Conservation (phyloP, 2,113 vertebrate genomes). For the Sardina pilchardus region DNA sequence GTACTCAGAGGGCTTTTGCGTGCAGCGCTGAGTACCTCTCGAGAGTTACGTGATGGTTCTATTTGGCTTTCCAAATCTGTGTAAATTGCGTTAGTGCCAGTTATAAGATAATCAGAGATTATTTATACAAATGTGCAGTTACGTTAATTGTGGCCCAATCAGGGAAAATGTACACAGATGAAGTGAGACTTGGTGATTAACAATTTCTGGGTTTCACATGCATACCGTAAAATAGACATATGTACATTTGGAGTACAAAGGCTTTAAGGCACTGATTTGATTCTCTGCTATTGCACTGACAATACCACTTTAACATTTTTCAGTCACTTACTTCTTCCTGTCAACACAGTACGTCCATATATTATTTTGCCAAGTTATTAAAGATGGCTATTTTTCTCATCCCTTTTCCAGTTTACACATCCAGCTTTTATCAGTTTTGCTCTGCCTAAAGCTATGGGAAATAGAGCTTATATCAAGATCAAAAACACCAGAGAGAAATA, state of each 20-base stretch:
- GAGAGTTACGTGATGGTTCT: background rate
- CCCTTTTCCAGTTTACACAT: background rate
- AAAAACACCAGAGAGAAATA: background rate
- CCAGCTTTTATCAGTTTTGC: background rate
- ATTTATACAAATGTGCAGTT: slow-evolving; percentile 16
- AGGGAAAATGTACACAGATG: background rate
- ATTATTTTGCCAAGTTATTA: background rate
- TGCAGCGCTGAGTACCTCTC: background rate
- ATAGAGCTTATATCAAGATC: background rate
- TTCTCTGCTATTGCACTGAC: background rate
- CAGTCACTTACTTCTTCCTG: background rate
- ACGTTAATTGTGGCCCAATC: background rate
- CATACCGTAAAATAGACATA: background rate
- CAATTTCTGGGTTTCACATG: background rate
- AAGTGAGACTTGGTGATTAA: background rate
- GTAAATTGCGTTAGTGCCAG: slow-evolving; percentile 28
- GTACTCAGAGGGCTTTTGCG: background rate
- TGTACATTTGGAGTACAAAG: background rate
- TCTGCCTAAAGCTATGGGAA: background rate
- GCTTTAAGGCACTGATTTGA: background rate
- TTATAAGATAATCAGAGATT: slow-evolving; percentile 34
- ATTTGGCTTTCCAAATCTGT: background rate
- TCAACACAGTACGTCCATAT: background rate
- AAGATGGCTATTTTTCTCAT: background rate
- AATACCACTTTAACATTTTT: background rate